A percentile compares a stretch with the other conserved stretches of the same genome.
Evolutionary conservation across 1,140 invertebrate species (phyloP).

Genomic region (Drosophila saltans): DNA sequence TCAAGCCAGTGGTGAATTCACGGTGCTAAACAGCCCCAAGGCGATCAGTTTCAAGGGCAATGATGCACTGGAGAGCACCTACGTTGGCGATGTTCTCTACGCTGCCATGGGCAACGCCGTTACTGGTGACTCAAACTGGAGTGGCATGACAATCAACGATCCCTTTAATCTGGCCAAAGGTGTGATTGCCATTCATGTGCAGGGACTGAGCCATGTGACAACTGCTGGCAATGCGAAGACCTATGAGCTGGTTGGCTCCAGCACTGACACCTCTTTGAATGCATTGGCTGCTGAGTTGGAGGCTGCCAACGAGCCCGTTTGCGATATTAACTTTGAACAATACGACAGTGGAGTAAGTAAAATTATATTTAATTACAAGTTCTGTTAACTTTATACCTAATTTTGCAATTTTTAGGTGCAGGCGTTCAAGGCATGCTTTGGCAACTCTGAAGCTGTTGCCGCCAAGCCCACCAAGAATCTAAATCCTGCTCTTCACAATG

Average conservation of each 20-base stretch:
- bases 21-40: slow-evolving; percentile 87
- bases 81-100: slow-evolving; percentile 89
- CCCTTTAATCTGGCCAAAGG: slow-evolving; percentile 91
- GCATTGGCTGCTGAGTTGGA: slow-evolving; percentile 59
- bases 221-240: slow-evolving; percentile 83
- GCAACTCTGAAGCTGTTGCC: slow-evolving; percentile 83
- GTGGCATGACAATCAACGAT: slow-evolving; percentile 88
- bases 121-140: slow-evolving; percentile 86
- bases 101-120: slow-evolving; percentile 88
- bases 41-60: slow-evolving; percentile 87
- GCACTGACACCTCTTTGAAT: slow-evolving; percentile 54
- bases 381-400: too few relatives aligned
- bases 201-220: slow-evolving; percentile 86
- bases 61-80: slow-evolving; percentile 85
- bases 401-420: slow-evolving; percentile 61
- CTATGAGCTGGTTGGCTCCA: slow-evolving; percentile 61
- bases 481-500: slow-evolving; percentile 85
- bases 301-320: slow-evolving; percentile 65
- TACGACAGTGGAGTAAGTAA: slow-evolving; percentile 86
- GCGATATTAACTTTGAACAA: slow-evolving; percentile 87
- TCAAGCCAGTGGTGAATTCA: slow-evolving; percentile 87
- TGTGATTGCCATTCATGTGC: slow-evolving; percentile 89
- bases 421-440: slow-evolving; percentile 84
- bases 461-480: slow-evolving; percentile 84
- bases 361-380: background rate